Base-by-base conservation (phyloP, 2,113 vertebrate genomes). In the Circaetus gallicus region DNA sequence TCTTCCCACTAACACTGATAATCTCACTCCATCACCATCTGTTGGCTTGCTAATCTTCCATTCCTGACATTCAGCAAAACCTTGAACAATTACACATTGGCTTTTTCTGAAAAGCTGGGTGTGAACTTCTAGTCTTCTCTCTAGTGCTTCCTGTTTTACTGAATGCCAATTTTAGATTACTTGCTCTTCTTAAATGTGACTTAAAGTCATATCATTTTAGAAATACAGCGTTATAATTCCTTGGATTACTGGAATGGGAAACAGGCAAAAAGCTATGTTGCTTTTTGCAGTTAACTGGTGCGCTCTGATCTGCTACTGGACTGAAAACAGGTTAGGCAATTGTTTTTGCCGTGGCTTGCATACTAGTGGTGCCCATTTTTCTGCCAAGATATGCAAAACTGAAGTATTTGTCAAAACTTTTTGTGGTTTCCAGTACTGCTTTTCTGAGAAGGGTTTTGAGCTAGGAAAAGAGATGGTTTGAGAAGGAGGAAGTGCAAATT, bases 61-160 rank as follows among this genome's bases (percentile, higher is more conserved):
- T 90, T 88, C 70, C 76, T 76, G 45, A 66, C 78, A 56, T 66
- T 97, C 94, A 95, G 74, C 53, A 86, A 95, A 97, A 76, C 47
- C 81, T 89, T 59, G 17, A 91, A 90, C 66, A 96, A 88, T 94
- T 73, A 18, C 66, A 80, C 31, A 40, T 13, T 53, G 70, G 19
- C 53, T 82, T 77, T 91, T 77, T 91, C 86, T 92, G 63, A 96
- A 89, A 95, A 65, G 43, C 72, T 67, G 67, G 24, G 40, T 40
- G 52, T 78, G 50, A 93, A 83, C 73, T 95, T 93, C 61, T 56
- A 9, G 0, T 89, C 95, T 53, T 72, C 29, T 76, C 49, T 76
- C 49, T 76, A 40, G 38, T 36, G 71, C 31, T 90, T 93, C 92
- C 78, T 95, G 38, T 17, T 66, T 88, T 73, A 70, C 21, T 70